phyloP scores from a whole-genome alignment of 2,113 vertebrate species.

The Abramis brama region DNA sequence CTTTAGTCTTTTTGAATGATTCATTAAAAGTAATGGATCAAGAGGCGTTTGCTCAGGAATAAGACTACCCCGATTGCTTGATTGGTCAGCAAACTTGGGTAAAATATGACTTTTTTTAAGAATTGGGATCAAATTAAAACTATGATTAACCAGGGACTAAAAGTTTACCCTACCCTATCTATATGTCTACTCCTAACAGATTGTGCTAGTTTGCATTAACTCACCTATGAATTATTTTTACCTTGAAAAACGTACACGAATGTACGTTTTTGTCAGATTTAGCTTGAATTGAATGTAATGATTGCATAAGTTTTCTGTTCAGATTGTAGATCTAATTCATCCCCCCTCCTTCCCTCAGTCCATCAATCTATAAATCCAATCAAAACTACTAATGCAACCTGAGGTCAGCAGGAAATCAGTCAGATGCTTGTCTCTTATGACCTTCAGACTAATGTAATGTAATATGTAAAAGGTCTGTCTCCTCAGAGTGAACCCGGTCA shows the following conservation, averaged over 20 bases:
- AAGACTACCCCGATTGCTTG: background rate
- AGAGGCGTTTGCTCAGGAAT: background rate
- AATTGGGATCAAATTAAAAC: background rate
- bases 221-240: background rate
- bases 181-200: background rate
- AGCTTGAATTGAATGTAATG: background rate
- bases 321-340: background rate
- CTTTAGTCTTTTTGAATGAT: background rate
- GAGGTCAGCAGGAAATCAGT: conserved; percentile 16
- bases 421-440: conserved; percentile 20
- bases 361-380: background rate
- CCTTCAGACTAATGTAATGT: conserved; percentile 27
- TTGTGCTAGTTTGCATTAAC: too few relatives aligned
- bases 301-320: background rate
- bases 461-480: conserved; percentile 34
- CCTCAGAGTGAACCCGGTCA: conserved; percentile 11
- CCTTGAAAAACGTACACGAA: background rate
- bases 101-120: background rate
- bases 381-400: background rate
- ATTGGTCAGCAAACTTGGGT: background rate
- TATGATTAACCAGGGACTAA: background rate
- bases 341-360: background rate
- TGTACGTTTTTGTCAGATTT: background rate
- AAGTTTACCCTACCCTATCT: background rate
- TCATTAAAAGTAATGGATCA: background rate